phyloP scores from a whole-genome alignment of 2,797 vertebrate genomes.

The Tapirus indicus region DNA sequence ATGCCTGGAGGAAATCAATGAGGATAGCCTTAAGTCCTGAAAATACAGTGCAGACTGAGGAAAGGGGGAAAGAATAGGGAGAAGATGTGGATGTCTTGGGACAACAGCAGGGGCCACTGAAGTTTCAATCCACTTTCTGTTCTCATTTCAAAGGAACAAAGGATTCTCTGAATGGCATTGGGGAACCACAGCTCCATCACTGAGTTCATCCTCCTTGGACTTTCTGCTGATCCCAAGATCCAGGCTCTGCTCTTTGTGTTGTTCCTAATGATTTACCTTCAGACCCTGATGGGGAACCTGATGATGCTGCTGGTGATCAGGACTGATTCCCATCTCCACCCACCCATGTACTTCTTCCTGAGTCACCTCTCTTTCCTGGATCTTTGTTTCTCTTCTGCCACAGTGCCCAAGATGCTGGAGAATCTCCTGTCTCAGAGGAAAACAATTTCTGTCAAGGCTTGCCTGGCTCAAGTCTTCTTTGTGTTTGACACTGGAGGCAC shows the following conservation, averaged over 20 bases:
- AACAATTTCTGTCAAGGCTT: no score
- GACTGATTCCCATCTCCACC: neutral
- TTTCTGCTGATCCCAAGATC: neutral
- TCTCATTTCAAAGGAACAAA: no score
- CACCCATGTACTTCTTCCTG: slow-evolving; percentile 67
- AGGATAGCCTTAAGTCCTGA: no score
- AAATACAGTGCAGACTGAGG: no score
- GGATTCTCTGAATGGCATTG: neutral
- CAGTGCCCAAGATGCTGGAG: slow-evolving; percentile 1
- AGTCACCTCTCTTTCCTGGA: neutral
- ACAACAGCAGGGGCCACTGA: no score
- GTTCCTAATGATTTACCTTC: neutral
- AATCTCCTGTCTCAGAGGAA: neutral
- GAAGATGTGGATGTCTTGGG: no score
- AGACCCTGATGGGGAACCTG: neutral
- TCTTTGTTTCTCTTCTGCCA: neutral
- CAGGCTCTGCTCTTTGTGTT: neutral
- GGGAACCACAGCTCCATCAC: neutral
- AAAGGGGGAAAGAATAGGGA: no score
- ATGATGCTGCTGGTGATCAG: neutral
- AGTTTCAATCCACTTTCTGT: no score
- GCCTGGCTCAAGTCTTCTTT: no score
- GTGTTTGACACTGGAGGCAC: no score
- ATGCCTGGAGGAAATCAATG: no score
- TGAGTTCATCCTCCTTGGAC: neutral